These are phyloP conservation scores for Xiphophorus couchianus DNA, from an alignment of 2,113 vertebrate genomes.

Conservation along the genomic window DNA sequence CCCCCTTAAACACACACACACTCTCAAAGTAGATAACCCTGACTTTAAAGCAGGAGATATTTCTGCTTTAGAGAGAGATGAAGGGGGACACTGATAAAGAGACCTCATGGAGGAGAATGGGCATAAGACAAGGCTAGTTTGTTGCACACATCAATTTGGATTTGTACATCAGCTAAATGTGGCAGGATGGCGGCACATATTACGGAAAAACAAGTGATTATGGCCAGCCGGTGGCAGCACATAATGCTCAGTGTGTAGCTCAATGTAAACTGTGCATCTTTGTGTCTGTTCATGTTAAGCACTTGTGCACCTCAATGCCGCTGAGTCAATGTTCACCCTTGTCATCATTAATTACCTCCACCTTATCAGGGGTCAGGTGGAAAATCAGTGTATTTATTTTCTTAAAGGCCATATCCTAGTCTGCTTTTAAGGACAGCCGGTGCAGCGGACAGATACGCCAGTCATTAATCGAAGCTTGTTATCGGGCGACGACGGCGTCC, in stretches of 20 bases:
- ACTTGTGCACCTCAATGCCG: slow-evolving; percentile 33
- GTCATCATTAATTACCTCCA: slow-evolving; percentile 67
- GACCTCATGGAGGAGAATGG: background rate
- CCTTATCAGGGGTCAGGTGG: slow-evolving; percentile 60
- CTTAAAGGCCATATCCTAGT: slow-evolving; percentile 62
- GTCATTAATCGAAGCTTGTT: slow-evolving; percentile 69
- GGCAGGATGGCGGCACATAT: slow-evolving; percentile 45
- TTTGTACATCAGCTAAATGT: slow-evolving; percentile 58
- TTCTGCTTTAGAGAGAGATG: slow-evolving; percentile 37
- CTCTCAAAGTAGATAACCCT: slow-evolving; percentile 54
- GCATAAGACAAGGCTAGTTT: background rate
- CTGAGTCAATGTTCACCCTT: slow-evolving; percentile 53
- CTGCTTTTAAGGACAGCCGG: slow-evolving; percentile 53
- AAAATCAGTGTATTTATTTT: slow-evolving; percentile 70
- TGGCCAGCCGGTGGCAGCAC: slow-evolving; percentile 30
- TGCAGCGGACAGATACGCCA: slow-evolving; percentile 11
- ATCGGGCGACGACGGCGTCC: slow-evolving; percentile 41
- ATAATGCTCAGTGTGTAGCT: background rate
- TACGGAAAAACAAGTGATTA: slow-evolving; percentile 61
- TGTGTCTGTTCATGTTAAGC: slow-evolving; percentile 13
- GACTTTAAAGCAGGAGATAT: slow-evolving; percentile 61
- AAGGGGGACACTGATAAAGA: slow-evolving; percentile 42
- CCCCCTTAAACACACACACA: slow-evolving; percentile 37
- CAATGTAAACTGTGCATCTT: background rate
- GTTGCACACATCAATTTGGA: background rate